Base-by-base conservation (phyloP, 2,797 vertebrate genomes). In the Simalia tracyae region DNA sequence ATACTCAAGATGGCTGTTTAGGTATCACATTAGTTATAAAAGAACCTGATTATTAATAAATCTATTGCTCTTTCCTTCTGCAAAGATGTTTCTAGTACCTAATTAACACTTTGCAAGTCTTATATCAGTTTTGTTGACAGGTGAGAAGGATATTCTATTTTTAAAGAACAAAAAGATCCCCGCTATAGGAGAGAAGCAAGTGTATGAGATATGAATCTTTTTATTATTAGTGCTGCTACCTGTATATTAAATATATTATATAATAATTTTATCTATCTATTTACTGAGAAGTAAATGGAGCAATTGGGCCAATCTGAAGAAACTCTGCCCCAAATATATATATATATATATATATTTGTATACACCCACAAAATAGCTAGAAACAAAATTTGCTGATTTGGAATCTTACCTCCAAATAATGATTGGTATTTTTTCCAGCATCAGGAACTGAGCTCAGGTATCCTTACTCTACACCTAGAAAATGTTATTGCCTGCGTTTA, bases 51-150 rank as follows among this genome's bases (percentile, higher is more conserved):
- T 26, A 17, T 76, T 56, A 89, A 56, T 76, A 36, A 89, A 31
- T 59, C 50, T 24, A 36, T 85, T 42, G 46, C 64, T 42, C 12
- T 57, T 36, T n/a, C 19, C 12, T 50, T 54, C 17, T 31, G 56
- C 36, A 61, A 87, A 90, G 60, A 42, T 8, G 4, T 12, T 61
- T 72, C 10, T 81, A 59, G 8, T n/a, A 12, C 68, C 57, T 64
- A 92, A 86, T 89, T 61, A 87, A 87, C 84, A 90, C 66, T 84
- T 63, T 36, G n/a, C 84, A 28, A 90, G 66, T 59, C 14, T 87
- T 68, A 28, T 87, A n/a, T 87, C 85, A 81, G 28, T 42, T 86
- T 10, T 87, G 84, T 59, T 81, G 84, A 36, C 64, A 92, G 63
- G 84, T 56, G 64, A 63, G 63, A 72, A 90, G 56, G 28, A 54